Base-by-base conservation (phyloP, 2,888 invertebrate species). In the Cactoblastis cactorum region DNA sequence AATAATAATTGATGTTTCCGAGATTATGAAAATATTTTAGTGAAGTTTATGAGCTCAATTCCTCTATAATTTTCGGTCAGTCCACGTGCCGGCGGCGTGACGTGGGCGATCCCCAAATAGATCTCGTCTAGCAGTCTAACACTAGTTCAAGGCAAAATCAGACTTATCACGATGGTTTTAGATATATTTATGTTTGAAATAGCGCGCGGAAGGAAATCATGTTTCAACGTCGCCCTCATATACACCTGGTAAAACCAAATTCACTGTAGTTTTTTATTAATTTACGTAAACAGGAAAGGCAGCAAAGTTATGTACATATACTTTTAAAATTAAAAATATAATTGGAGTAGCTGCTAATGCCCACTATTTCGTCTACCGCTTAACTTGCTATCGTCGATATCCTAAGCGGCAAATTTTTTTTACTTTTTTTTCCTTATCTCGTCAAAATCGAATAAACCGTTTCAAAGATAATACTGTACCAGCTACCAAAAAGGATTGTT, bases 41-140 rank as follows among this genome's bases (percentile, higher is more conserved):
- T 28, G 22, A 41, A 50, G 39, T 38, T 32, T 48, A 50, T 39
- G 15, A 32, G 33, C n/a, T 52, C 17, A 22, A 38, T 28, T 41
- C 28, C 19, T 39, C 46, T 61, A 53, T n/a, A n/a, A n/a, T 53
- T 51, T 17, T 53, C 52, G 53, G 47, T 24, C 56, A 54, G 59
- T 37, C 37, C 55, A 54, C 58, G 56, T 59, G 56, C 46, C 65
- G 59, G 53, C 28, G 54, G 55, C 55, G 62, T 71, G 74, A 77
- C 74, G 75, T 62, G 65, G 61, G 61, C 63, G 59, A 53, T 77
- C 82, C 74, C 70, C 72, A 83, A 86, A 85, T 83, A 85, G 82
- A 80, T 73, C 70, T 61, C 65, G 69, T 71, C 74, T 77, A 73
- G 69, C 65, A 60, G 62, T 62, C 59, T 57, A 54, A 58, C 48